These are phyloP conservation scores for Mesaphorura yosii DNA, from an alignment of 1,140 invertebrate genomes.

Conservation along the genomic window DNA sequence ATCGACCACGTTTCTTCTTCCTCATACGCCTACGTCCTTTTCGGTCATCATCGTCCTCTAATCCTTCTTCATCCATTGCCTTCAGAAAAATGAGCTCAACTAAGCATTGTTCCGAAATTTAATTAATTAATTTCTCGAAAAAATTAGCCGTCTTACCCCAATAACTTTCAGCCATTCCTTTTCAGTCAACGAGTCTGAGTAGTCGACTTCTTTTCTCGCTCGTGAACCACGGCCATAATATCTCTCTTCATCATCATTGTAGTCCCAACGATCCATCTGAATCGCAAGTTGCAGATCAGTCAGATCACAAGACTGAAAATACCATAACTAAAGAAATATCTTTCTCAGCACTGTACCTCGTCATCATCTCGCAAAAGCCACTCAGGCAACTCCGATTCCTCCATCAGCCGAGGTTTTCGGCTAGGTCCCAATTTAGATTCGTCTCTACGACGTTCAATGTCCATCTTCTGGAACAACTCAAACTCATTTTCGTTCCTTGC, in stretches of 20 bases:
- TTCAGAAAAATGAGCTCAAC: background rate
- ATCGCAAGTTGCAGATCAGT: background rate
- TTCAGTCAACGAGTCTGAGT: slow-evolving; percentile 52
- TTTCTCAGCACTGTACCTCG: slow-evolving; percentile 37
- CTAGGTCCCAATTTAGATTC: slow-evolving; percentile 40
- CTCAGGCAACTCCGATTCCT: slow-evolving; percentile 49
- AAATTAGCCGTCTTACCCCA: slow-evolving; percentile 24
- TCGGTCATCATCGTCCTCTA: slow-evolving; percentile 22
- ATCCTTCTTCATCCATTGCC: slow-evolving; percentile 30
- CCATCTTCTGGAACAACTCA: slow-evolving; percentile 54
- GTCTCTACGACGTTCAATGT: slow-evolving; percentile 46
- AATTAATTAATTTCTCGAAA: background rate
- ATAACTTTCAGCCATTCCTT: slow-evolving; percentile 50
- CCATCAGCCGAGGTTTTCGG: slow-evolving; percentile 49
- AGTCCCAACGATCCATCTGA: slow-evolving; percentile 28
- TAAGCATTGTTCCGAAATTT: background rate
- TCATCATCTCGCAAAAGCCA: slow-evolving; percentile 51
- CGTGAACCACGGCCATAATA: slow-evolving; percentile 41
- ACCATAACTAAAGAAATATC: background rate
- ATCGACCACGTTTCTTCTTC: slow-evolving; percentile 10
- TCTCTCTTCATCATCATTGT: slow-evolving; percentile 32
- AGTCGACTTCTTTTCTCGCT: slow-evolving; percentile 56
- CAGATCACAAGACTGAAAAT: background rate
- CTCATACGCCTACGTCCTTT: slow-evolving; percentile 12
- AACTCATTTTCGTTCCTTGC: slow-evolving; percentile 54